Base-by-base conservation (phyloP, 2,113 vertebrate species). In the Indri indri region DNA sequence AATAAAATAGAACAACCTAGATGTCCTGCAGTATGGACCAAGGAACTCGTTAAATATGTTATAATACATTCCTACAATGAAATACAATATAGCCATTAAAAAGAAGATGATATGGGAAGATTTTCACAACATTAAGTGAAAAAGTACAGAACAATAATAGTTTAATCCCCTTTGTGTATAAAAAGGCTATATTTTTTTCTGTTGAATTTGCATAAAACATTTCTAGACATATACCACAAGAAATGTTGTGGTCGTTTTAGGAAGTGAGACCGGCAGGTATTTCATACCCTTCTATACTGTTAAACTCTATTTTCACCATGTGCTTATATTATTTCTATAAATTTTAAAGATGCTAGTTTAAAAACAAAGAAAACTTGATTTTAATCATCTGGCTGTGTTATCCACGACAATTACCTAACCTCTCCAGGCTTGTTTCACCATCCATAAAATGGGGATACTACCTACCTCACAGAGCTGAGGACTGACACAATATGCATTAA, bases 361-460 rank as follows among this genome's bases (percentile, higher is more conserved):
- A 92, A 96, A 95, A 92, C 13, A 57, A 81, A 89, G 3, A 73
- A 3, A 20, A 94, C 18, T 37, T 91, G 66, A 85, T 94, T 95
- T 76, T 84, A 63, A 63, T 84, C 61, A 17, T 68, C 32, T 45
- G 37, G 37, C 59, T 74, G 23, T 77, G 22, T 74, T 80, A 84
- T 66, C 34, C 54, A 84, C 84, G 37, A 73, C 61, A 91, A 59
- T 83, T 79, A 73, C 42, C 22, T 73, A 88, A 80, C 16, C 5
- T n/a, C 77, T 88, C 70, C 86, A 52, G 71, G 45, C 16, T 63
- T 89, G 25, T 76, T 92, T 94, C 16, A 37, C 47, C 27, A 77
- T 63, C 88, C 57, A 45, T 74, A 92, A 86, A 88, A 88, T 47
- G n/a, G 10, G 16, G 45, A 25, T 32, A 54, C 63, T 54, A 65